Conservation (phyloP, 2,797 vertebrate species). For the Sus cebifrons region DNA sequence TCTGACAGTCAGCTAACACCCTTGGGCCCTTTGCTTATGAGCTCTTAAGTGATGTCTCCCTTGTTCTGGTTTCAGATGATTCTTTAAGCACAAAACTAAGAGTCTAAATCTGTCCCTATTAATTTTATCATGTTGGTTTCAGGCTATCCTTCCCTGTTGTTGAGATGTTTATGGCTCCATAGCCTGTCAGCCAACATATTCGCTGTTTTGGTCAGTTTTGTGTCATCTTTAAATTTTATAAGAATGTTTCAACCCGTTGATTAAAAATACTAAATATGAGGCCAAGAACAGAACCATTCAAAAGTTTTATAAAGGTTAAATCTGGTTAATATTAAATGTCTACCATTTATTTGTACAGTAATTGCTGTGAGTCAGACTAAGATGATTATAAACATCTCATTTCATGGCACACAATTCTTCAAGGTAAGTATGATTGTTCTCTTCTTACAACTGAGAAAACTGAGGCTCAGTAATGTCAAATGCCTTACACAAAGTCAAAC, state of each 20-base stretch:
- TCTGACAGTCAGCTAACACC: constrained; percentile 72
- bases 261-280: constrained; percentile 67
- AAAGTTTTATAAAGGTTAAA: constrained; percentile 63
- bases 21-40: constrained; percentile 71
- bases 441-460: constrained; percentile 46
- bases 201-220: constrained; percentile 66
- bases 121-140: constrained; percentile 68
- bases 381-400: constrained; percentile 5
- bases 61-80: constrained; percentile 74
- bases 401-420: constrained; percentile 7
- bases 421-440: constrained; percentile 13
- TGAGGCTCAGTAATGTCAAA: neutral
- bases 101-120: constrained; percentile 71
- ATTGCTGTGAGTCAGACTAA: constrained; percentile 48
- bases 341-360: constrained; percentile 72
- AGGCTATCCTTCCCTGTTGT: constrained; percentile 33
- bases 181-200: constrained; percentile 29
- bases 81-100: constrained; percentile 73
- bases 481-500: neutral
- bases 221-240: constrained; percentile 70
- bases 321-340: constrained; percentile 69
- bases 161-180: constrained; percentile 71
- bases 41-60: constrained; percentile 68
- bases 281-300: constrained; percentile 67
- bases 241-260: constrained; percentile 59